Conservation (phyloP, 2,113 vertebrate genomes). For the Ariopsis seemanni region DNA sequence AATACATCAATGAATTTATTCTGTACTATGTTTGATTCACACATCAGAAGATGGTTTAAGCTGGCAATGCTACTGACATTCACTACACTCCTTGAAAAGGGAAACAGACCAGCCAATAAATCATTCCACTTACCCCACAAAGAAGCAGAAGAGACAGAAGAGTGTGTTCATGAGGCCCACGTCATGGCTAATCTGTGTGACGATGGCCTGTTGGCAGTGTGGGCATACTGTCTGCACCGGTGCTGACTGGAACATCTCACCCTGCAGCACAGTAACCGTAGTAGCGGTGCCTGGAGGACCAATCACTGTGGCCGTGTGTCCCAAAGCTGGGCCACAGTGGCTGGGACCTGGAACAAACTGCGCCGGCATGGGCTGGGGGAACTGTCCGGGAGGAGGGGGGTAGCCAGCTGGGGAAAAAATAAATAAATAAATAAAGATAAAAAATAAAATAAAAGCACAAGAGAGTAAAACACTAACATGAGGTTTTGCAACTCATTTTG, state of each 20-base stretch:
- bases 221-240: constrained; percentile 95
- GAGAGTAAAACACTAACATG: neutral
- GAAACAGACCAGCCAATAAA: neutral
- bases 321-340: constrained; percentile 78
- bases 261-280: constrained; percentile 93
- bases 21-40: neutral
- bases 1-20: neutral
- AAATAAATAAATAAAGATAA: neutral
- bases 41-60: neutral
- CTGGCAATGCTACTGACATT: neutral
- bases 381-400: constrained; percentile 75
- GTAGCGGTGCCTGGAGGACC: constrained; percentile 85
- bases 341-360: constrained; percentile 72
- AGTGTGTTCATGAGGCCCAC: constrained; percentile 96
- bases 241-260: constrained; percentile 91
- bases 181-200: constrained; percentile 90
- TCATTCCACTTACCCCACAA: constrained; percentile 83
- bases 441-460: constrained; percentile 39
- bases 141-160: constrained; percentile 96
- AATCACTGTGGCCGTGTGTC: constrained; percentile 86
- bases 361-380: constrained; percentile 67
- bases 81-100: neutral
- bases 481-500: neutral
- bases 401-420: constrained; percentile 74
- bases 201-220: constrained; percentile 95